Evolutionary conservation across 1,140 invertebrate species (phyloP), one percentile per base, ranked within the genome.

Genomic region (Meloidogyne floridensis): DNA sequence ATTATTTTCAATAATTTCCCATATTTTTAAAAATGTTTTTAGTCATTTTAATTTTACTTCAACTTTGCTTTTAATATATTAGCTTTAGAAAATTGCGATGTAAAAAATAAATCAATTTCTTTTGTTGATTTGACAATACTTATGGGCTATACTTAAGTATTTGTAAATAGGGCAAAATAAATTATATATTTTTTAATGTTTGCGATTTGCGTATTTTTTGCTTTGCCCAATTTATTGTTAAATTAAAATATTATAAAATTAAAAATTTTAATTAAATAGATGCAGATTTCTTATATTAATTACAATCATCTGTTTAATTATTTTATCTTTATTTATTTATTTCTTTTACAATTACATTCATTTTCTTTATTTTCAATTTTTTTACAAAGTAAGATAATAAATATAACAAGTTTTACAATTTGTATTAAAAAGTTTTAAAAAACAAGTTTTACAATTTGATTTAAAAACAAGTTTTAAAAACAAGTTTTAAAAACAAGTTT

Each of bases 111-210:
- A 42, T 73, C 18, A 32, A 42, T 73, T 47, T 53, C 42, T 47
- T 73, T 73, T 73, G 11, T 73, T 73, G 18, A 15, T 73, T 5
- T 47, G 6, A 43, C 11, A 73, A 73, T 47, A 73, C 5, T 18
- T 10, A 51, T 3, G 5, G 15, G n/a, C 59, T 65, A 47, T 47
- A 65, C 59, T 65, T 65, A 65, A 65, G 59, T 65, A 8, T 65
- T 47, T 47, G 42, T 73, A 73, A 73, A 73, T 73, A 73, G 13
- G 72, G 72, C 20, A 42, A 32, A 73, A 73, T 43, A 20, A 2
- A 51, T 73, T 15, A 32, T 47, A 11, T 10, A 4, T 72, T 72
- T 0, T 56, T 56, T 11, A 59, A 59, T 59, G 13, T 59, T 13
- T 15, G 13, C 11, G 32, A 15, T 13, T 59, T 59, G 4, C 13